Conservation (phyloP, 2,888 invertebrate genomes). For the Nudaria mundana region DNA sequence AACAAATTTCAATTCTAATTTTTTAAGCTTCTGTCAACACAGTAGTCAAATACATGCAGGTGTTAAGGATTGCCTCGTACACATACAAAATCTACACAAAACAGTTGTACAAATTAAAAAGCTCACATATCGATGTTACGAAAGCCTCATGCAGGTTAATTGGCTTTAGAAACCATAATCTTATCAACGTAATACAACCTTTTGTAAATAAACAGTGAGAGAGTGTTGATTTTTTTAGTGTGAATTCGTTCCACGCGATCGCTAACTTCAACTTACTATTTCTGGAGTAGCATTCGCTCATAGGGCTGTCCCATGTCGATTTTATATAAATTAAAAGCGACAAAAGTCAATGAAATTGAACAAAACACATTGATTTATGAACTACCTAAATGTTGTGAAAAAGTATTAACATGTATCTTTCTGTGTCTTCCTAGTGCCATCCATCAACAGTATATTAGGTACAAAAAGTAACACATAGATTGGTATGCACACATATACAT, state of each 20-base stretch:
- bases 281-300: constrained; percentile 20
- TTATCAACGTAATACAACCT: constrained; percentile 18
- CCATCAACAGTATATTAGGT: no score
- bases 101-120: constrained; percentile 8
- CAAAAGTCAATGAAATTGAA: no score
- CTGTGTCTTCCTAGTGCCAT: no score
- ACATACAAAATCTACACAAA: constrained; percentile 4
- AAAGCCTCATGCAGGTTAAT: constrained; percentile 22
- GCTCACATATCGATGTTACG: constrained; percentile 8
- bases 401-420: no score
- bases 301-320: constrained; percentile 3
- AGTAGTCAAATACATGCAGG: constrained; percentile 3
- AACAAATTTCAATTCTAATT: no score
- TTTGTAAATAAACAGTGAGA: constrained; percentile 18
- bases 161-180: constrained; percentile 12
- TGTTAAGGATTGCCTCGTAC: constrained; percentile 5
- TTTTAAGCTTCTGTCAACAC: no score
- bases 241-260: constrained; percentile 28
- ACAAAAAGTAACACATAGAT: no score
- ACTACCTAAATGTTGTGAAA: no score
- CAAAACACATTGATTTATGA: no score
- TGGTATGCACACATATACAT: no score
- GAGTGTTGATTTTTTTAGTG: constrained; percentile 19
- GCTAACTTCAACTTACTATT: constrained; percentile 21
- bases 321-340: not conserved